Conservation (phyloP, 2,113 vertebrate genomes). For the Chaetura pelagica region DNA sequence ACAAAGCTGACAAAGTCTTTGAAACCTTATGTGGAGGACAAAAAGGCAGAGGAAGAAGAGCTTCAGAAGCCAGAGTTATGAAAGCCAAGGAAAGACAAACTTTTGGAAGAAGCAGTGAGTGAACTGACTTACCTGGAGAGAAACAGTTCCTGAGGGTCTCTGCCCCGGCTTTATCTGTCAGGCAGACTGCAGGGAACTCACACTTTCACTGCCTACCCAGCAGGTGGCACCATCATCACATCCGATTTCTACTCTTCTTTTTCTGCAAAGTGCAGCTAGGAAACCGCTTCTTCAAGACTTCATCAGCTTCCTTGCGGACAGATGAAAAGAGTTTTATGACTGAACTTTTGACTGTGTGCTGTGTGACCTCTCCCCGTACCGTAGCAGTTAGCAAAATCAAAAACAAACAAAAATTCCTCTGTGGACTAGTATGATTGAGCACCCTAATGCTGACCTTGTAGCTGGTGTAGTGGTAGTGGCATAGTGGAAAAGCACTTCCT, state of each 20-base stretch:
- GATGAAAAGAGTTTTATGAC: not conserved
- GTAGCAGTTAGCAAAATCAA: not conserved
- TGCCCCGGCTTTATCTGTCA: rapidly evolving
- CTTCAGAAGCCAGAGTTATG: not conserved
- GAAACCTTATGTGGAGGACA: not conserved
- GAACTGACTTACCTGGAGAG: not conserved
- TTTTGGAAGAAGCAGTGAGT: not conserved
- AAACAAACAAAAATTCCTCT: not conserved
- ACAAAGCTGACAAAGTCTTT: not conserved
- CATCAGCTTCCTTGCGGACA: not conserved
- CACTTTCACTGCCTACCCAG: not conserved
- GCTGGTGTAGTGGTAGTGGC: too few species aligned
- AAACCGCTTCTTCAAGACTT: not conserved
- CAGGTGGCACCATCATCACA: not conserved
- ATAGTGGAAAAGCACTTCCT: not conserved
- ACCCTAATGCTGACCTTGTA: not conserved
- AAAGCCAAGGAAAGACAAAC: not conserved
- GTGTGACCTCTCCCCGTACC: not conserved
- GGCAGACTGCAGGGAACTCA: not conserved
- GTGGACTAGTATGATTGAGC: not conserved
- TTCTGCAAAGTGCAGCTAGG: not conserved
- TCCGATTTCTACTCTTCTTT: not conserved
- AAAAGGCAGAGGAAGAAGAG: not conserved
- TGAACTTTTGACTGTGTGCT: not conserved
- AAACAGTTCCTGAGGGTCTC: rapidly evolving